These are phyloP conservation scores for Pelmatolapia mariae DNA, from an alignment of 2,113 vertebrate species.

Conservation along the genomic window DNA sequence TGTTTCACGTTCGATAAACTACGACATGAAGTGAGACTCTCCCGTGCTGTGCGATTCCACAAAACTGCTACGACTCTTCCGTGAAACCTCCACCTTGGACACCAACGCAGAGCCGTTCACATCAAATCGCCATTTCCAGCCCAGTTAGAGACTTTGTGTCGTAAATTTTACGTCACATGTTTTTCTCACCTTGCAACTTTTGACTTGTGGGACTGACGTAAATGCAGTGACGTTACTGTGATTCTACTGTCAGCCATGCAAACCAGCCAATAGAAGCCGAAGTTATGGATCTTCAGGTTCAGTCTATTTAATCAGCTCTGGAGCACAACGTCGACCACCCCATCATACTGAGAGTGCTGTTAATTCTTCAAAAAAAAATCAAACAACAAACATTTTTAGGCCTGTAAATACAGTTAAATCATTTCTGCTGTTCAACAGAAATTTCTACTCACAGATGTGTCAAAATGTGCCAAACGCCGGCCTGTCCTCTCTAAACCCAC, in stretches of 20 bases:
- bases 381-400: neutral
- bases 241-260: neutral
- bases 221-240: rapidly evolving
- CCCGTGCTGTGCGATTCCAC: rapidly evolving
- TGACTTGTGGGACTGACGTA: neutral
- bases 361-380: neutral
- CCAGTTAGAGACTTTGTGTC: neutral
- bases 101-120: neutral
- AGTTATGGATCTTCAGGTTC: neutral
- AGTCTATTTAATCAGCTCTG: rapidly evolving
- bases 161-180: rapidly evolving
- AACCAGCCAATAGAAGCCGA: neutral
- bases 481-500: neutral
- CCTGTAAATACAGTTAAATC: neutral
- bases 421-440: neutral
- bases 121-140: rapidly evolving
- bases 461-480: rapidly evolving
- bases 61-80: neutral
- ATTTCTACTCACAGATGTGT: neutral
- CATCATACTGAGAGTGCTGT: neutral
- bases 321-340: neutral
- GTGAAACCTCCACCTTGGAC: rapidly evolving
- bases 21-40: neutral
- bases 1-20: neutral
- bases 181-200: neutral